Base-by-base conservation (phyloP, 2,113 vertebrate species). In the Podocnemis expansa region DNA sequence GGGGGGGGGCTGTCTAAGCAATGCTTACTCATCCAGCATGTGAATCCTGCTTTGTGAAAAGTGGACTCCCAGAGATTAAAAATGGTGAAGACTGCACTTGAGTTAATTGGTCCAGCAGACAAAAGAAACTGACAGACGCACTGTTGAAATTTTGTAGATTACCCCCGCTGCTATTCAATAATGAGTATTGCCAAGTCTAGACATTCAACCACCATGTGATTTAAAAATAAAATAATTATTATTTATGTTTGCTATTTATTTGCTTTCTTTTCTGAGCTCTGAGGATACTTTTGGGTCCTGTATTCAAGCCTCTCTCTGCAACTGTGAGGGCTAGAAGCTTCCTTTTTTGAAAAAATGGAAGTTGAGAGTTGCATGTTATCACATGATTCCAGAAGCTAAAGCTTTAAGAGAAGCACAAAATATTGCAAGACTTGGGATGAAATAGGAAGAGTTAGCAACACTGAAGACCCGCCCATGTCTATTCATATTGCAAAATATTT, bases 161-260 rank as follows among this genome's bases (percentile, higher is more conserved):
- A 47, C 38, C 1, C 27, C 34, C 78, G 88, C 47, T 55, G 12
- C 84, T 80, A 43, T 43, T 27, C 4, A 43, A 38, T 10, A 24
- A 2, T 29, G 38, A 54, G 1, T 52, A 78, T 56, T 41, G 58
- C 63, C 34, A 78, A 41, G 29, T n/a, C 25, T 17, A 80, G n/a
- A 17, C 84, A 91, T 45, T 86, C 91, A 34, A 90, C 82, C 85
- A 51, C 1, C 24, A 5, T 38, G 24, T 10, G 38, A 19, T 85
- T 86, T 85, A 52, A 95, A 93, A 87, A 43, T 11, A 58, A 56
- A 56, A 58, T 58, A 29, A 58, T 52, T 88, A 89, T 89, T 78
- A 21, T 73, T 41, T 3, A 80, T 60, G 22, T 41, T 45, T 41
- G 27, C 70, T 75, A n/a, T 47, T 90, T 83, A 47, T n/a, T 19